phyloP scores from a whole-genome alignment of 2,888 invertebrate species.

The Ceramica pisi region DNA sequence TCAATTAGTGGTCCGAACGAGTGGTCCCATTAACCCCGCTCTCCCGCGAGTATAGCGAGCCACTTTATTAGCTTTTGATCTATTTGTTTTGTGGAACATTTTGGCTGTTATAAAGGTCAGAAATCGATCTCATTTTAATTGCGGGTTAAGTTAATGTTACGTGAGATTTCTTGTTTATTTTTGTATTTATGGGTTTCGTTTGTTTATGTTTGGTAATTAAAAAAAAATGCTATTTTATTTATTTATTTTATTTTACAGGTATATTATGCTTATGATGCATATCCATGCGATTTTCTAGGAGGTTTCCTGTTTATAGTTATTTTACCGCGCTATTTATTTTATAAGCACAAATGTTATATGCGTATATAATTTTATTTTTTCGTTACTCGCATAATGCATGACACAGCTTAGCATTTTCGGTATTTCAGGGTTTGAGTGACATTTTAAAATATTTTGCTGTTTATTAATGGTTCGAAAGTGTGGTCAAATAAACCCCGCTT shows the following conservation, averaged over 20 bases:
- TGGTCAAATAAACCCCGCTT: slow-evolving; percentile 59
- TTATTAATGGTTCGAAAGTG: slow-evolving; percentile 60
- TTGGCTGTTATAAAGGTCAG: slow-evolving; percentile 31
- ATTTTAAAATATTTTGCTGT: no score
- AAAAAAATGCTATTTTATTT: no score
- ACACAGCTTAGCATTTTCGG: no score
- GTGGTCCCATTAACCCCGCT: slow-evolving; percentile 61
- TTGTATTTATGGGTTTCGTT: not conserved
- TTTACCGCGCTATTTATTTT: no score
- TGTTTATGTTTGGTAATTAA: not conserved
- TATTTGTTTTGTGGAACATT: slow-evolving; percentile 55
- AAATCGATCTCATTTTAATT: slow-evolving; percentile 35
- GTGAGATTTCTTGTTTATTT: slow-evolving; percentile 13
- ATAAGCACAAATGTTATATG: no score
- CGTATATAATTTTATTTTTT: no score
- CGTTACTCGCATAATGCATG: no score
- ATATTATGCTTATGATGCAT: no score
- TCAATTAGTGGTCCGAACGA: slow-evolving; percentile 62
- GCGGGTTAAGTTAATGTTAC: not conserved
- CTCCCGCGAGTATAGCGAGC: slow-evolving; percentile 56
- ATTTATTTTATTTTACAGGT: no score
- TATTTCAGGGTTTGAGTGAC: no score
- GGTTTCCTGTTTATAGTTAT: no score
- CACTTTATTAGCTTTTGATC: slow-evolving; percentile 56
- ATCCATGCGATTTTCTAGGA: no score